Base-by-base conservation (phyloP, 2,888 invertebrate species). In the Acronicta leporina region DNA sequence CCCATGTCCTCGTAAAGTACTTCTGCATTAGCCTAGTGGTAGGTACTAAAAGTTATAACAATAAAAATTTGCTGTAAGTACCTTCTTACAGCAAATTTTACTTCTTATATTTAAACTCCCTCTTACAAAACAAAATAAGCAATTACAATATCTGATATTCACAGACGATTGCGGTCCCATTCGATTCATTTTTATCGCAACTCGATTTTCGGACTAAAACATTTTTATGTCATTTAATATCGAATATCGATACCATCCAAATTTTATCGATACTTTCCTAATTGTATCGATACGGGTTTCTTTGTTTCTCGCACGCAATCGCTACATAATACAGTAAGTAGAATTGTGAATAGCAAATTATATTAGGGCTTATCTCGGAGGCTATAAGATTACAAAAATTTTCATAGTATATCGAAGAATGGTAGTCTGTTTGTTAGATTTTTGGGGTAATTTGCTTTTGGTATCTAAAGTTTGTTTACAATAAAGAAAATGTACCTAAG, bases 221-320 rank as follows among this genome's bases (percentile, higher is more conserved):
- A 51, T 63, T 71, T 68, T 73, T 68, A 51, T 70, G 57, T 54
- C 63, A 46, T 66, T 71, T n/a, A 52, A 54, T 74, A 68, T 73
- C 61, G 51, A 65, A 66, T 60, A 57, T 54, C 63, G 54, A 66
- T 75, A 55, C 30, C 45, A 68, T 59, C 52, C 10, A 52, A 63
- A 63, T 67, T 68, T 63, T 63, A 59, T 61, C 58, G 43, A 64
- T 63, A 63, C 42, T 30, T 51, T 71, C 10, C 33, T 49, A 64
- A 65, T 67, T 68, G 66, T 63, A 59, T 61, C 58, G 43, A 63
- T 63, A 63, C 44, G 25, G 51, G 68, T 68, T 57, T 63, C 63
- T 70, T 73, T 70, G 66, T 69, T 54, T 67, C 52, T 51, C 25
- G 35, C 50, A 67, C 59, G 63, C 57, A 62, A 60, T 57, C 49